Conservation (phyloP, 2,797 vertebrate genomes). For the Monodelphis domestica region DNA sequence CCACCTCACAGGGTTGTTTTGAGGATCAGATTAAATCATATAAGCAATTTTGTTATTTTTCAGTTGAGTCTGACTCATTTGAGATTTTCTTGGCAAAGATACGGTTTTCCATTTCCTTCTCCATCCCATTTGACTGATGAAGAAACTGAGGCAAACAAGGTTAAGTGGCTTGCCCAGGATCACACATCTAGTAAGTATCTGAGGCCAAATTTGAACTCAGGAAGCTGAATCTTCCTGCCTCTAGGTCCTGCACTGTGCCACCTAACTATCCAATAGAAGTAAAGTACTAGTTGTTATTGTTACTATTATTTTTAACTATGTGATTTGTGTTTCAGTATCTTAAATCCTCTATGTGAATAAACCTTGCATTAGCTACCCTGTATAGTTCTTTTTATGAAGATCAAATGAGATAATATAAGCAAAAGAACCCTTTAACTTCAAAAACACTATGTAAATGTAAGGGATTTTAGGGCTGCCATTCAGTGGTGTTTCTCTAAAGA, state of each 20-base stretch:
- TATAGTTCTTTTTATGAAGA: not conserved
- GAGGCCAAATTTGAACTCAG: not conserved
- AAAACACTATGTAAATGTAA: not conserved
- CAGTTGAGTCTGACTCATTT: not conserved
- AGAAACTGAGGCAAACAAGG: not conserved
- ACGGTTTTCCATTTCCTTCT: not conserved
- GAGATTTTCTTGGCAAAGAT: not conserved
- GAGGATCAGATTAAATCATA: not conserved
- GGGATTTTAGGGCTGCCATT: not conserved
- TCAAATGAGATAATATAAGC: not conserved
- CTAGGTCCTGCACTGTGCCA: not conserved
- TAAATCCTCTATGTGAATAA: not conserved
- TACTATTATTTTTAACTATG: not conserved
- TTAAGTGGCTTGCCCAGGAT: not conserved
- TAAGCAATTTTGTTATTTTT: not conserved
- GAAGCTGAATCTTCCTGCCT: not conserved
- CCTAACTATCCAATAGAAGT: not conserved
- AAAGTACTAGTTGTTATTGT: not conserved
- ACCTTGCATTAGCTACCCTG: not conserved
- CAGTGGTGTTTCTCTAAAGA: not conserved
- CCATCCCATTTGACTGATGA: not conserved
- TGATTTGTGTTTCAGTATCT: not conserved
- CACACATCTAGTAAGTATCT: too few species aligned
- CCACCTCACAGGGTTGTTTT: not conserved
- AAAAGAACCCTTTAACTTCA: not conserved